Conservation (phyloP, 2,888 invertebrate species). For the Apocheima hispidaria region DNA sequence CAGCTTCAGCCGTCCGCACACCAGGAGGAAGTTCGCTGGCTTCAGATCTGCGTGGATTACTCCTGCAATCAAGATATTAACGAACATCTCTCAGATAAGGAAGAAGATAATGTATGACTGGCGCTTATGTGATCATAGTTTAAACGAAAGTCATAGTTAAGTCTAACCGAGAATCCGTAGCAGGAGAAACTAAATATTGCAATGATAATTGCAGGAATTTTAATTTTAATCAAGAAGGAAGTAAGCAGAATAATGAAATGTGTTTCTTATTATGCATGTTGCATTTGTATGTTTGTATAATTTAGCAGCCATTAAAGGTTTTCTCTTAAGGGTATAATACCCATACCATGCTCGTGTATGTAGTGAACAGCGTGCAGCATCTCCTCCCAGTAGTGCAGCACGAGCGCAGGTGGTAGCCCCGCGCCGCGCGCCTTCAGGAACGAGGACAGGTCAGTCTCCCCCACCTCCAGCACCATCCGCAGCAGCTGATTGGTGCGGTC, state of each 20-base stretch:
- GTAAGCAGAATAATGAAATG: no score
- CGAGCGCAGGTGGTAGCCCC: slow-evolving; percentile 90
- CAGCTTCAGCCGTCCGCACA: slow-evolving; percentile 94
- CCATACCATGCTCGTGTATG: slow-evolving; percentile 94
- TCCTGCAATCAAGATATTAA: slow-evolving; percentile 78
- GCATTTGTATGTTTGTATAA: no score
- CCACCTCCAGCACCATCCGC: slow-evolving; percentile 96
- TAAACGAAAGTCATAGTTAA: no score
- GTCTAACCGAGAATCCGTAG: no score
- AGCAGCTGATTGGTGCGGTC: slow-evolving; percentile 87
- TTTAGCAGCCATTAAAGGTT: no score
- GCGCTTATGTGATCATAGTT: no score
- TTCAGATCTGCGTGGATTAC: slow-evolving; percentile 99
- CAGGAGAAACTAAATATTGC: no score
- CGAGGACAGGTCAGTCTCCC: slow-evolving; percentile 94
- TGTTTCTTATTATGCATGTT: no score
- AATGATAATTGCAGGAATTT: no score
- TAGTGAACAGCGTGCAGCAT: slow-evolving; percentile 96
- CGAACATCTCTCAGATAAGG: not conserved
- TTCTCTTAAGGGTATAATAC: no score
- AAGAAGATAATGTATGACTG: not conserved
- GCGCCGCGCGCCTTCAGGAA: slow-evolving; percentile 88
- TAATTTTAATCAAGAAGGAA: no score
- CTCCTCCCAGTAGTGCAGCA: slow-evolving; percentile 96
- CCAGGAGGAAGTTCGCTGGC: slow-evolving; percentile 97